Evolutionary conservation across 2,797 vertebrate genomes (phyloP), one percentile per base, ranked within the genome.

Genomic region (Anabas testudineus): DNA sequence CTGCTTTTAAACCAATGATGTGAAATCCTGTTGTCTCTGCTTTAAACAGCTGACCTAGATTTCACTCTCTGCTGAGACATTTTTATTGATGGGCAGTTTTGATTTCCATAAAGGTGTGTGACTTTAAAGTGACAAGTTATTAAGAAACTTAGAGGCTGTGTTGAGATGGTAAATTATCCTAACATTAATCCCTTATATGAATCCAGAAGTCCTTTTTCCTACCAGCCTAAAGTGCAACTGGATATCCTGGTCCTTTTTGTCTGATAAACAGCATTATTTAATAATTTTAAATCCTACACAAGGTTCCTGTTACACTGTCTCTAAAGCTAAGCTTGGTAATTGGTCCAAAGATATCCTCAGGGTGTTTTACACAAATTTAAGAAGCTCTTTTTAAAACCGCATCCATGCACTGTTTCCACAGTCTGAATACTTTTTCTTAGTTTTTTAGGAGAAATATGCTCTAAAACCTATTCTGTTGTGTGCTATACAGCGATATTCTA

Each of bases 11-110:
- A 47, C 10, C 53, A 58, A n/a, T 24, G 30, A 47, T 28, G 39
- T 48, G 41, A 72, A 63, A 54, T 34, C 12, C 10, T 51, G 19
- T 41, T 62, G 36, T 41, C 36, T 16, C 21, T 2, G 12, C 43
- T 45, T 28, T 39, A 72, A 39, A 55, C 48, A 51, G 24, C 2
- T 41, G 56, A 71, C 52, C 60, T 37, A 37, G 19, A 52, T 66
- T 42, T 37, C 16, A 58, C 19, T 16, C 32, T 2, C 16, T 15
- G 2, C 1, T 5, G 26, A 43, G 56, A 66, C 7, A 10, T 21
- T 18, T 14, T 7, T 48, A 16, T 12, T n/a, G 39, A 58, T 9
- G 37, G 5, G 37, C 16, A 26, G 12, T 34, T 30, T 9, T 18
- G 22, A n/a, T 18, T 28, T 58, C 2, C 56, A 5, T 49, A 46